Evolutionary conservation across 2,797 vertebrate genomes (phyloP), one percentile per base, ranked within the genome.

Genomic region (Chrysocyon brachyurus): DNA sequence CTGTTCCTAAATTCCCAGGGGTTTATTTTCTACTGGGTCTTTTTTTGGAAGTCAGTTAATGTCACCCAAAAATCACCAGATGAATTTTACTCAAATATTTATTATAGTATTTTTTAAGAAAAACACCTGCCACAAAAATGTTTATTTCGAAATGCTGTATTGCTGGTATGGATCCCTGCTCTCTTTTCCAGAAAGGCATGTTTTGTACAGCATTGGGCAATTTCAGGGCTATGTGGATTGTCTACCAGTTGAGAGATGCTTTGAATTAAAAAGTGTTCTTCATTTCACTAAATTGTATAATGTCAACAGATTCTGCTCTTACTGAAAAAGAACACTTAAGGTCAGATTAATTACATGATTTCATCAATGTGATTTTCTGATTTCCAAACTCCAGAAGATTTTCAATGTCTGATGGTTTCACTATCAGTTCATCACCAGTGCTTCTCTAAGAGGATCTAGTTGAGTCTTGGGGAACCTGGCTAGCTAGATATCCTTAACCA

Each of bases 11-110:
- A 78, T 61, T 94, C 64, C 66, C 93, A 77, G 96, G 49, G 83
- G 15, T 96, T 36, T 93, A 22, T 97, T 98, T 98, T 96, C 90
- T 91, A 86, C 96, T 66, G 94, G 91, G 46, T 94, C 54, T 95
- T 75, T 86, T 61, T 49, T n/a, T 15, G 46, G 46, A 66, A 92
- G 86, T 88, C 56, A 59, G 12, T 93, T 84, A 95, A 86, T 31
- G 46, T 61, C 52, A 86, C 40, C 89, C 83, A 92, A 95, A 97
- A 97, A 89, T 46, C 91, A 93, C 94, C 97, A 97, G 59, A 24
- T 72, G 26, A 77, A 24, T 91, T 97, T 97, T 85, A 96, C 22
- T 96, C 91, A 97, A 16, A 59, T 93, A 24, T 88, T 81, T 96
- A 97, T 96, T 92, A 90, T 36, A 94, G 28, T 87, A 82, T 95